Evolutionary conservation across 2,113 vertebrate genomes (phyloP).

Genomic region (Heloderma charlesbogerti): DNA sequence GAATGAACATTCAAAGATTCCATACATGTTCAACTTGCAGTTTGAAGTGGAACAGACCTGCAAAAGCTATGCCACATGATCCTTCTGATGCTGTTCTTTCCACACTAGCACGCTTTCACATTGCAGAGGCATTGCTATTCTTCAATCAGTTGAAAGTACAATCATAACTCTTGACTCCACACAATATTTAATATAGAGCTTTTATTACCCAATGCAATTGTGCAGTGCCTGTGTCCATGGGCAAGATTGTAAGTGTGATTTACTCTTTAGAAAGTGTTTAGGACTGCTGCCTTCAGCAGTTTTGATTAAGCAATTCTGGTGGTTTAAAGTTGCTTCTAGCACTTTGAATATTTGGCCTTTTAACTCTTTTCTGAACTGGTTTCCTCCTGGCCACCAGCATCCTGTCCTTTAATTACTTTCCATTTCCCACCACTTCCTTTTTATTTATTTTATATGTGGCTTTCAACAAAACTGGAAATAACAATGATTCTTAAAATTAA

Average conservation of each 20-base stretch:
- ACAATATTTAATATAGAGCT: neutral
- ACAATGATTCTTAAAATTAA: neutral
- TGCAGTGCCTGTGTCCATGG: too few relatives aligned
- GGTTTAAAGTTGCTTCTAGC: neutral
- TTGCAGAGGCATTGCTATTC: neutral
- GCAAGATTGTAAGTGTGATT: too few relatives aligned
- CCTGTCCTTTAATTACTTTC: neutral
- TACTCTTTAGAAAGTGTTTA: neutral
- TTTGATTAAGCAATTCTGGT: neutral
- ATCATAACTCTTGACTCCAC: neutral
- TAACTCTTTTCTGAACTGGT: neutral
- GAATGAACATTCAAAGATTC: too few relatives aligned
- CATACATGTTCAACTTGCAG: too few relatives aligned
- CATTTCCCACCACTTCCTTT: neutral
- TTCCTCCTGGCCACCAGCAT: constrained; percentile 7
- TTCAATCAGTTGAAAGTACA: neutral
- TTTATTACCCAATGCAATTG: neutral
- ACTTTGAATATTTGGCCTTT: neutral
- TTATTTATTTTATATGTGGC: neutral
- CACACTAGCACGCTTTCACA: neutral
- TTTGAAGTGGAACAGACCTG: neutral
- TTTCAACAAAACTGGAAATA: neutral
- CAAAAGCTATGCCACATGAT: neutral
- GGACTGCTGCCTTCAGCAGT: neutral
- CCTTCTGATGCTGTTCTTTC: neutral